Conservation (phyloP, 30 jellyfish, hydroid and myxozoan species). For the Turritopsis rubra region DNA sequence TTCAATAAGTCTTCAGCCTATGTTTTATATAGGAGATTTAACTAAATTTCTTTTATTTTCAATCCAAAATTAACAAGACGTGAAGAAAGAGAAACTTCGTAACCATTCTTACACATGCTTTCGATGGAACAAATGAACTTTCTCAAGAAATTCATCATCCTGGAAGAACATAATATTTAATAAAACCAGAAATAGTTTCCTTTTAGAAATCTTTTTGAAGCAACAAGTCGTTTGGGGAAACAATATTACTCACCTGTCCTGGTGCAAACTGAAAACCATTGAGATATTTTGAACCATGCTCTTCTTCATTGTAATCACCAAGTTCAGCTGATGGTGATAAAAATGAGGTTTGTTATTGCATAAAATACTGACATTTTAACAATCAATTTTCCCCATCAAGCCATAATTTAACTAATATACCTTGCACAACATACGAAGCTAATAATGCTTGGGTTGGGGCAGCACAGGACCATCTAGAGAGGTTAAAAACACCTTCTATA, state of each 20-base stretch:
- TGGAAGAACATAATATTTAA: neutral
- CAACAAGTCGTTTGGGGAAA: neutral
- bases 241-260: slow-evolving; percentile 34
- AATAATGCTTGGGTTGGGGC: slow-evolving; percentile 58
- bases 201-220: neutral
- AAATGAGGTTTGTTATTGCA: neutral
- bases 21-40: neutral
- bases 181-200: neutral
- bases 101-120: slow-evolving; percentile 57
- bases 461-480: slow-evolving; percentile 29
- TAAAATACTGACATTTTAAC: too few species aligned
- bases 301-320: slow-evolving; percentile 47
- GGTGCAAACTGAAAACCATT: slow-evolving; percentile 57
- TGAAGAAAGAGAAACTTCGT: too few species aligned
- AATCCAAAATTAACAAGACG: too few species aligned
- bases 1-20: neutral
- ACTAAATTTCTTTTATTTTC: too few species aligned
- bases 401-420: too few species aligned
- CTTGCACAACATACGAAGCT: slow-evolving; percentile 56
- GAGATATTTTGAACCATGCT: slow-evolving; percentile 34
- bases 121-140: slow-evolving; percentile 49
- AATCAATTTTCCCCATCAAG: too few species aligned
- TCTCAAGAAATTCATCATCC: slow-evolving; percentile 41
- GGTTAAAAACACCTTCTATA: too few species aligned
- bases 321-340: slow-evolving; percentile 35